Evolutionary conservation across 1,140 invertebrate species (phyloP), one percentile per base, ranked within the genome.

Genomic region (Microplitis demolitor): DNA sequence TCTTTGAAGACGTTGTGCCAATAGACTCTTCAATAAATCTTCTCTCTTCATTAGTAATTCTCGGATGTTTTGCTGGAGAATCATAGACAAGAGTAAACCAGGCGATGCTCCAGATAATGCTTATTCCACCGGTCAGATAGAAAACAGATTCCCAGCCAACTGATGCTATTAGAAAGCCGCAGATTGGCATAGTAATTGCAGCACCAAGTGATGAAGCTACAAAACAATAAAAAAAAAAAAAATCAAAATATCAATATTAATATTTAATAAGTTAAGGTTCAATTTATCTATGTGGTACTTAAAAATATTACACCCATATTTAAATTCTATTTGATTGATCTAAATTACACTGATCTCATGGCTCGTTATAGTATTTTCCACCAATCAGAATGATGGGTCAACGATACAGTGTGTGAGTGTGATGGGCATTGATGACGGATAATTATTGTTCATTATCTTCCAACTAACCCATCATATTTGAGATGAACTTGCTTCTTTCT

Each of bases 51-150:
- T 89, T 86, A 0, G 91, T 90, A 76, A 98, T 98, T 62, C 95
- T 88, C 3, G 95, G 95, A 89, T 98, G 96, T 68, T 92, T 87
- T 1, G 91, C 90, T 0, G 97, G 97, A 0, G 92, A 92, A 80
- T 98, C 95, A 81, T 91, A 96, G 4, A 97, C 91, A 14, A 97
- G 87, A 0, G 93, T 83, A 83, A 95, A 93, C 97, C 96, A 98
- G 0, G 91, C 80, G 3, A 94, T 78, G 34, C 94, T 94, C 96
- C 96, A 98, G 50, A 94, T 73, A 37, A 96, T 78, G 3, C 94
- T 93, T 62, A 95, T 87, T 24, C 85, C 88, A 76, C 95, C 95
- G 37, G 94, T 95, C 66, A 94, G 89, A 80, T 96, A 96, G 87
- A 96, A 96, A 5, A 95, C 93, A 6, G 92, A 94, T 69, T 93